Evolutionary conservation across 2,888 invertebrate species (phyloP), one percentile per base, ranked within the genome.

Genomic region (Rhagophthalmus giganteus): DNA sequence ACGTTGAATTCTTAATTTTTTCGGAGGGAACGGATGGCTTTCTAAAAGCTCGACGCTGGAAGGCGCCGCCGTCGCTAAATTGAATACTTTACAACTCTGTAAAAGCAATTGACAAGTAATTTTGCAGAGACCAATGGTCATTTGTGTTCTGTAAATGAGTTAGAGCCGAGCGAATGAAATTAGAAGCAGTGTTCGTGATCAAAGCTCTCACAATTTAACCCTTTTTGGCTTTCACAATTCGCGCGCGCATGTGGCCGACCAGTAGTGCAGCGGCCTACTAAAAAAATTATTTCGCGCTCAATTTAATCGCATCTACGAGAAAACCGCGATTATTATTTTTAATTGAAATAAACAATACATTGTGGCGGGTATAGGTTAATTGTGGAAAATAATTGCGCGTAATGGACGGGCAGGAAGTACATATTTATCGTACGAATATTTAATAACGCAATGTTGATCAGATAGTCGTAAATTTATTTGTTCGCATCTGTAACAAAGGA

Each of bases 31-130:
- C 9, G 14, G 13, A 38, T 11, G 25, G 16, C 26, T 32, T 33
- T 26, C 39, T 50, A 38, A 50, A 42, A 39, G 50, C 50, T 31
- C 15, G 20, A 5, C 20, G 20, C 20, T n/a, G 11, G 33, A 40
- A 45, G 51, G 41, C 32, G 41, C 41, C 38, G 24, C 13, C 20
- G 24, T 38, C n/a, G n/a, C 47, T 37, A 41, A 52, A 52, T 52
- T 52, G 52, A 52, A 52, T 41, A 31, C 35, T 41, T 34, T 39
- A 26, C 33, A 39, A 33, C 51, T 42, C 45, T 57, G 57, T 61
- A 60, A 62, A 62, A 64, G 62, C 62, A 64, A 62, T 64, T 63
- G 64, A 63, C 64, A 63, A 61, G 64, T 61, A 63, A 64, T 64
- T 64, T 64, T 57, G 34, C 58, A 58, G 61, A 59, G 62, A 59